A percentile compares a stretch with the other conserved stretches of the same genome.
These are phyloP conservation scores for Hypsopygia costalis DNA, from an alignment of 2,888 invertebrate species.

Conservation along the genomic window DNA sequence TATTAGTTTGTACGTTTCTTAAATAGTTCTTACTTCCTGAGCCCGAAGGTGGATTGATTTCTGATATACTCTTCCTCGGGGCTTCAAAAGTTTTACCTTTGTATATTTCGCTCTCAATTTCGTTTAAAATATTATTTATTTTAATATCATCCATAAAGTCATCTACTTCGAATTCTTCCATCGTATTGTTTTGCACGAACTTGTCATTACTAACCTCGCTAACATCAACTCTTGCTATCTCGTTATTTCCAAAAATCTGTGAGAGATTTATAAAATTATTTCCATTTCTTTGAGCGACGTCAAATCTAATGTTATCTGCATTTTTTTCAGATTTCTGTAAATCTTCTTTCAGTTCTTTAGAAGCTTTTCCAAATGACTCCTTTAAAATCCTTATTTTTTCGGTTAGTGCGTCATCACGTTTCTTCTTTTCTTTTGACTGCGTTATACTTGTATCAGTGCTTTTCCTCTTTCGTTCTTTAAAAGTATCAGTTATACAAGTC, in stretches of 20 bases:
- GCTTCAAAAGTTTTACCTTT: slow-evolving; percentile 13
- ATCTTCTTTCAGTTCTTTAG: slow-evolving; percentile 36
- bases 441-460: slow-evolving; percentile 27
- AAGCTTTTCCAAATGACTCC: slow-evolving; percentile 43
- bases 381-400: slow-evolving; percentile 49
- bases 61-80: neutral
- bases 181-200: slow-evolving; percentile 1
- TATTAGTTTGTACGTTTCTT: too few relatives aligned
- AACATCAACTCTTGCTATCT: too few relatives aligned
- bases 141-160: slow-evolving; percentile 40
- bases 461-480: slow-evolving; percentile 55
- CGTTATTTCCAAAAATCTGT: too few relatives aligned
- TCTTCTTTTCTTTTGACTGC: slow-evolving; percentile 58
- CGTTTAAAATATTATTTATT: slow-evolving; percentile 45
- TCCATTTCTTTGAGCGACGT: slow-evolving; percentile 14
- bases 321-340: slow-evolving; percentile 25
- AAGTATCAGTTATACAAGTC: slow-evolving; percentile 40
- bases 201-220: neutral
- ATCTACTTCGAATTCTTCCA: slow-evolving; percentile 25
- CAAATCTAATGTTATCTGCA: slow-evolving; percentile 27
- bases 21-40: too few relatives aligned
- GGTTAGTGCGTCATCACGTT: slow-evolving; percentile 45
- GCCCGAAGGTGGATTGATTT: neutral
- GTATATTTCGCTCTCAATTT: slow-evolving; percentile 60
- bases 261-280: too few relatives aligned